Base-by-base conservation (phyloP, 2,113 vertebrate species). In the Chaenogobius annularis region DNA sequence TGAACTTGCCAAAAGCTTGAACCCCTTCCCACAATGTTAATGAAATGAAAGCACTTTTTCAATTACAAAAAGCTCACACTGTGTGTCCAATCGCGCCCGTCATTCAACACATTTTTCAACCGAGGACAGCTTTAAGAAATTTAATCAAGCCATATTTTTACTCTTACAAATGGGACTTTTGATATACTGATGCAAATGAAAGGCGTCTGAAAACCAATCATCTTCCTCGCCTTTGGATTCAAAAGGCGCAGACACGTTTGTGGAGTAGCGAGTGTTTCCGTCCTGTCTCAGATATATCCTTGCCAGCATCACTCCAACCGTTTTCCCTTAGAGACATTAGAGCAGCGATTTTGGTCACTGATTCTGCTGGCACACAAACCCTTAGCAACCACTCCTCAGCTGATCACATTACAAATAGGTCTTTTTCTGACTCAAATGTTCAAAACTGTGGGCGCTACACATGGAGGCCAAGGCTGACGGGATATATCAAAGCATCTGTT, bases 341-440 rank as follows among this genome's bases (percentile, higher is more conserved):
- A 76, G 66, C 75, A 82, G 80, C 75, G 80, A 68, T 80, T 83
- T 79, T 79, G 82, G 79, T 85, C 61, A 48, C 71, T 54, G 74
- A 77, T 31, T 26, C 82, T 78, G 58, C 71, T 80, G 83, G 85
- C 85, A 87, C 66, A 83, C 79, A 83, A 56, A 84, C 69, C 77
- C 59, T 58, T 54, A 66, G 81, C 71, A 86, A 85, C 87, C 72
- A 47, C 64, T 82, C 68, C 58, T 83, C 78, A 79, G 74, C 44
- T 82, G 87, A 90, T 90, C 88, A 80, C 78, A 87, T 86, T 89
- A 90, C 87, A 89, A 90, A 90, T 85, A 79, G 88, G 83, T 82
- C 83, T 81, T 82, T 90, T 81, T 83, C 72, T 85, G 90, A 83
- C 81, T 64, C 48, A 68, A 66, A 71, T 50, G 75, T 68, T 72